phyloP scores from a whole-genome alignment of 1,140 invertebrate species.

The Trichonephila inaurata region DNA sequence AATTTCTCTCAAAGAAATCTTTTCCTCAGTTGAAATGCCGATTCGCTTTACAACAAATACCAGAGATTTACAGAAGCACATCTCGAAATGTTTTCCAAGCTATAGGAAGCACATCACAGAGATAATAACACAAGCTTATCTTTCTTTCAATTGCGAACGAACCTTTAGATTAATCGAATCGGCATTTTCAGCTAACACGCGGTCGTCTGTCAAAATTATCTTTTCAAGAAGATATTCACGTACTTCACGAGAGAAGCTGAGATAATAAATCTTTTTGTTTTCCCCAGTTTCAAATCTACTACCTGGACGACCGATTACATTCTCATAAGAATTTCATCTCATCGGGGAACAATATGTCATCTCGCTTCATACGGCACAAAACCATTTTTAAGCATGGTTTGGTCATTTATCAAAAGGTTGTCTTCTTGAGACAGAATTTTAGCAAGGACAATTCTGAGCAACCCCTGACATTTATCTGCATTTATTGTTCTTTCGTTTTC shows the following conservation, averaged over 20 bases:
- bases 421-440: background rate
- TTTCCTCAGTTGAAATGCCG: background rate
- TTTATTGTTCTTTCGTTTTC: background rate
- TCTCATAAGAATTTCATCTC: conserved; percentile 22
- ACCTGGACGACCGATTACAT: conserved; percentile 4
- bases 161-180: background rate
- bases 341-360: background rate
- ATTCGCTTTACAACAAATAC: background rate
- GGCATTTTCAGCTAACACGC: background rate
- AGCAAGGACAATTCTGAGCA: background rate
- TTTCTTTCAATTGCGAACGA: background rate
- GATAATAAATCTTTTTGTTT: background rate
- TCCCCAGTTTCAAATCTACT: background rate
- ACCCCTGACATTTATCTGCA: background rate
- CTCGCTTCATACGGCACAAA: background rate
- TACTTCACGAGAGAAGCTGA: background rate
- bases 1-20: background rate
- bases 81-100: background rate
- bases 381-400: conserved; percentile 1
- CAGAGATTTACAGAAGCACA: background rate
- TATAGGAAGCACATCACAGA: background rate
- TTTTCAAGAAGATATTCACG: background rate
- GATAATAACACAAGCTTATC: background rate
- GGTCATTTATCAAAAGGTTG: conserved; percentile 7
- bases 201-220: conserved; percentile 7